These are phyloP conservation scores for Poecilobothrus nobilitatus DNA, from an alignment of 2,888 invertebrate species.

Conservation along the genomic window DNA sequence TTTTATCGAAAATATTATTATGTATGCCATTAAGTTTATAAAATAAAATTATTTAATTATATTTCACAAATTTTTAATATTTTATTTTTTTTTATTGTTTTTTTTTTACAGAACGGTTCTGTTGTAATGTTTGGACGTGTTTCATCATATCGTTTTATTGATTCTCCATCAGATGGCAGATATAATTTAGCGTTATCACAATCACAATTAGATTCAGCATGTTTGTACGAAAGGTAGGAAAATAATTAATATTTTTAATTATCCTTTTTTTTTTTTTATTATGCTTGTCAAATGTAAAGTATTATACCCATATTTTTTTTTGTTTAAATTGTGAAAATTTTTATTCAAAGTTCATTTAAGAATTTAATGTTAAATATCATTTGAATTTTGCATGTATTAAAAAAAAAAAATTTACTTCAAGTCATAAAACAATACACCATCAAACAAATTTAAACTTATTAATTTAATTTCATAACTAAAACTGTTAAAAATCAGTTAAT, in stretches of 20 bases:
- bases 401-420: no score
- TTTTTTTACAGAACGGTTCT: constrained; percentile 60
- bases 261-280: background rate
- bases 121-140: constrained; percentile 79
- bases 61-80: no score
- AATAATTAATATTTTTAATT: background rate
- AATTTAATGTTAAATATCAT: background rate
- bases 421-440: no score
- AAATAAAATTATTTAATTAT: no score
- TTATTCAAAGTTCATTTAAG: no score
- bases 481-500: no score
- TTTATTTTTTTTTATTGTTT: background rate
- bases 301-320: background rate
- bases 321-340: background rate
- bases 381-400: background rate
- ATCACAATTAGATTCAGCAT: constrained; percentile 64
- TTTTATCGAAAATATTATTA: no score
- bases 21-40: no score
- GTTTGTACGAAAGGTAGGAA: constrained; percentile 72
- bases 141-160: constrained; percentile 77
- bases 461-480: no score
- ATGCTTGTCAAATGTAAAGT: no score
- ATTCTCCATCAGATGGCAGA: constrained; percentile 71
- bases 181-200: constrained; percentile 68
- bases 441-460: no score